Conservation (phyloP, 2,888 invertebrate species). For the Agrochola macilenta region DNA sequence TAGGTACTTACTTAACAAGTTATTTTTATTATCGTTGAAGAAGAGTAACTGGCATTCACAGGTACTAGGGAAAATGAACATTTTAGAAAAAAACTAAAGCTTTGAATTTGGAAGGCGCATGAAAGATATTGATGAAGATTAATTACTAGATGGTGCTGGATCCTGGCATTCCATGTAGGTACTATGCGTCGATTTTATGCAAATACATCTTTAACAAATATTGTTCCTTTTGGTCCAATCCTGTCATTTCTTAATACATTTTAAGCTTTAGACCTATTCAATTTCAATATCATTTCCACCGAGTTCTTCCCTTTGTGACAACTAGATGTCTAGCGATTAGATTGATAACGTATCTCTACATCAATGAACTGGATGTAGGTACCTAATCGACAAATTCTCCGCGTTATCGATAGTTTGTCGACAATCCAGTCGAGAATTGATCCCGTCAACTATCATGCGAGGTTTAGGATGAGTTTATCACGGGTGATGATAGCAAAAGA, state of each 20-base stretch:
- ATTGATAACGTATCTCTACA: conserved; percentile 42
- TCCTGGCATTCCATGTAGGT: neutral
- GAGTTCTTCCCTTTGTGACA: neutral
- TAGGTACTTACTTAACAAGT: too few relatives aligned
- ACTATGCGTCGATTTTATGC: neutral
- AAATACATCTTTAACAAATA: neutral
- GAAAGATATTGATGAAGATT: neutral
- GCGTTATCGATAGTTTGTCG: conserved; percentile 20
- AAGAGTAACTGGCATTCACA: neutral
- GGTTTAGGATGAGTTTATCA: conserved; percentile 23
- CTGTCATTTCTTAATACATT: neutral
- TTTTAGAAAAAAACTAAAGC: neutral
- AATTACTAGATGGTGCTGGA: neutral
- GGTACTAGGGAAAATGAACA: neutral
- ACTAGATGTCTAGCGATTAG: conserved; percentile 31
- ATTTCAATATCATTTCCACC: neutral
- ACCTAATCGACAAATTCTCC: neutral
- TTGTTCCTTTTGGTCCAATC: neutral
- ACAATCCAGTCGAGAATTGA: conserved; percentile 8
- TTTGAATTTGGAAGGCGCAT: neutral
- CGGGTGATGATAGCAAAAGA: conserved; percentile 2
- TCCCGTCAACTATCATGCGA: conserved; percentile 2
- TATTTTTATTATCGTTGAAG: neutral
- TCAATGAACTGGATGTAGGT: conserved; percentile 24
- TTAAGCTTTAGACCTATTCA: neutral